Evolutionary conservation across 2,797 vertebrate species (phyloP), one percentile per base, ranked within the genome.

Genomic region (Picus viridis): DNA sequence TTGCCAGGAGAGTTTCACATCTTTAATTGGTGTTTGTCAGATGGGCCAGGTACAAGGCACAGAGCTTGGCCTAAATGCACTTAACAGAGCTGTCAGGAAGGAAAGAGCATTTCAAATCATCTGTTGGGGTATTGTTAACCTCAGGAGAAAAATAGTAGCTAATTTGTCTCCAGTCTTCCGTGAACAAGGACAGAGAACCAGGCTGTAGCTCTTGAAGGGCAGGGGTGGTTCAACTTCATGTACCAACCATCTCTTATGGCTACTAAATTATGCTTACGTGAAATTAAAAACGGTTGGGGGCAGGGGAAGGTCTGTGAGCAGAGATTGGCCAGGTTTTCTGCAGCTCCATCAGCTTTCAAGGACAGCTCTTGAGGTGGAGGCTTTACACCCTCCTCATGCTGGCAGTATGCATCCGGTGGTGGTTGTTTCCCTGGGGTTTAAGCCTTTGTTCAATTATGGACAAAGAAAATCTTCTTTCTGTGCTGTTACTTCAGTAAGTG

Each of bases 331-430:
- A 2, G 0, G 63, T 78, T 88, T 90, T 39, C 56, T 89, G 57
- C 41, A 59, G 43, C 76, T 86, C 51, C 51, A 80, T 95, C 91
- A 88, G 73, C 71, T 96, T 95, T 96, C 90, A 94, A 87, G 90
- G 64, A 72, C 83, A 74, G 62, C 67, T 94, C 86, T 47, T 80
- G 65, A 81, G 53, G 27, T 57, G 12, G 47, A 83, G 26, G 32
- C 80, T 53, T 94, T n/a, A 43, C 3, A 34, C 36, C 9, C 11
- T 51, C 49, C 72, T 43, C 4, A 16, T 18, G 7, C 34, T 85
- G 88, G 86, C 83, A 91, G 0, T n/a, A 29, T 76, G 51, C 5
- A 34, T 47, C 64, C 89, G 61, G 61, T 81, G 49, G 18, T 63
- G 13, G 58, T 81, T 68, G 34, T 88, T 83, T 92, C 19, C 20